phyloP scores from a whole-genome alignment of 1,140 invertebrate species.

The Aphaenogaster rudis region DNA sequence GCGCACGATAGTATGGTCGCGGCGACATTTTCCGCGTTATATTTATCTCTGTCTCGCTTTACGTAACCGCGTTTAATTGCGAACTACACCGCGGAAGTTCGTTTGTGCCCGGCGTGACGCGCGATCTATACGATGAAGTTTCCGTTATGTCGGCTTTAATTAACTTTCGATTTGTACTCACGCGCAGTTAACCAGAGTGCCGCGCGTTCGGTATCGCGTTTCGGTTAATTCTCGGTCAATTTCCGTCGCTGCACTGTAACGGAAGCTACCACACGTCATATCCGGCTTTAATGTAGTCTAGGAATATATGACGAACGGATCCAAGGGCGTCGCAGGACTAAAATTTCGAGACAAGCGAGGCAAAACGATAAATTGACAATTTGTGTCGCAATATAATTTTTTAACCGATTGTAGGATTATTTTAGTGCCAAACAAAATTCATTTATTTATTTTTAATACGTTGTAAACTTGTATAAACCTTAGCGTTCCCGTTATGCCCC shows the following conservation, averaged over 20 bases:
- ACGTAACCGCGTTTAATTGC: slow-evolving; percentile 59
- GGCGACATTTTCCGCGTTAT: not conserved
- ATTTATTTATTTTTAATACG: too few relatives aligned
- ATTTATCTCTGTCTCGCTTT: slow-evolving; percentile 51
- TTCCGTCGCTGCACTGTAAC: slow-evolving; percentile 42
- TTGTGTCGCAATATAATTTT: not conserved
- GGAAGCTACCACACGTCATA: slow-evolving; percentile 12
- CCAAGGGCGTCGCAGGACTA: not conserved
- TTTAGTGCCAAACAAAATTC: too few relatives aligned
- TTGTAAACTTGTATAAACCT: too few relatives aligned
- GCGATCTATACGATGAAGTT: slow-evolving; percentile 39
- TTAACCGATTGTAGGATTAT: not conserved
- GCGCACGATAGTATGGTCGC: not conserved
- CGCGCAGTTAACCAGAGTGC: slow-evolving; percentile 40
- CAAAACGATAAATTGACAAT: not conserved
- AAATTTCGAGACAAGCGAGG: not conserved
- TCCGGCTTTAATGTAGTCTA: slow-evolving; percentile 36
- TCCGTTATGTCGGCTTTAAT: slow-evolving; percentile 58
- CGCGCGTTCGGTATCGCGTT: slow-evolving; percentile 24
- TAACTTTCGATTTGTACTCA: slow-evolving; percentile 62
- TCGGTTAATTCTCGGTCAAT: slow-evolving; percentile 57
- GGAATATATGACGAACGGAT: not conserved
- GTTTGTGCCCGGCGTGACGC: slow-evolving; percentile 32
- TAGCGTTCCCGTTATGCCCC: too few relatives aligned
- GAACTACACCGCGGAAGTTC: slow-evolving; percentile 41